phyloP scores from a whole-genome alignment of 1,140 invertebrate genomes.

The Magallana angulata region DNA sequence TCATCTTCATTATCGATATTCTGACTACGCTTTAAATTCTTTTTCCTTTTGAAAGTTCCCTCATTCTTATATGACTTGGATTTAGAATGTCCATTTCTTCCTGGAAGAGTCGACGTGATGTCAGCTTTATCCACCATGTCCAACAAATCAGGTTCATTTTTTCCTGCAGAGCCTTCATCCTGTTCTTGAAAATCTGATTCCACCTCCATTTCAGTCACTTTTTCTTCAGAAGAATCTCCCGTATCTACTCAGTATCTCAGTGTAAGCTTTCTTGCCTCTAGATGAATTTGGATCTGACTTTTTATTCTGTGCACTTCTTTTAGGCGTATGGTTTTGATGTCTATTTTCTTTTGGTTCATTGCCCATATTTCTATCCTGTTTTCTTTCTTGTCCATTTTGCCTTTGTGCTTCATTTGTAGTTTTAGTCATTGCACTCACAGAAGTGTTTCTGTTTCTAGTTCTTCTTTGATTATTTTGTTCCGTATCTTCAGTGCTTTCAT shows the following conservation, averaged over 20 bases:
- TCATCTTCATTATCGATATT: neutral
- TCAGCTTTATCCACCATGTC: neutral
- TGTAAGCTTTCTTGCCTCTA: neutral
- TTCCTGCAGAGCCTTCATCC: neutral
- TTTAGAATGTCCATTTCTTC: neutral
- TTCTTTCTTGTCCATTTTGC: neutral
- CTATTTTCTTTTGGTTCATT: too few relatives aligned
- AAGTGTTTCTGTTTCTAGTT: neutral
- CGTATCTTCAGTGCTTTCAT: neutral
- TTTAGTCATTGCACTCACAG: too few relatives aligned
- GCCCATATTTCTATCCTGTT: too few relatives aligned
- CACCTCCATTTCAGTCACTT: neutral
- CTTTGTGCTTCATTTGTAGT: neutral
- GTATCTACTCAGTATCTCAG: neutral
- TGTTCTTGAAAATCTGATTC: neutral
- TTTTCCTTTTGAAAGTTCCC: neutral
- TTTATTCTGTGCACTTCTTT: neutral
- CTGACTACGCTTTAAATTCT: neutral
- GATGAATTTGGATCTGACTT: neutral
- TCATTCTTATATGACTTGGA: neutral
- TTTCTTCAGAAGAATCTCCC: neutral
- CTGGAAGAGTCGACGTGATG: neutral
- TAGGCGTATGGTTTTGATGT: neutral
- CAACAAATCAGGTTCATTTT: neutral
- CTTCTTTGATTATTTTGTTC: neutral